phyloP scores from a whole-genome alignment of 2,113 vertebrate species.

The Alosa alosa region DNA sequence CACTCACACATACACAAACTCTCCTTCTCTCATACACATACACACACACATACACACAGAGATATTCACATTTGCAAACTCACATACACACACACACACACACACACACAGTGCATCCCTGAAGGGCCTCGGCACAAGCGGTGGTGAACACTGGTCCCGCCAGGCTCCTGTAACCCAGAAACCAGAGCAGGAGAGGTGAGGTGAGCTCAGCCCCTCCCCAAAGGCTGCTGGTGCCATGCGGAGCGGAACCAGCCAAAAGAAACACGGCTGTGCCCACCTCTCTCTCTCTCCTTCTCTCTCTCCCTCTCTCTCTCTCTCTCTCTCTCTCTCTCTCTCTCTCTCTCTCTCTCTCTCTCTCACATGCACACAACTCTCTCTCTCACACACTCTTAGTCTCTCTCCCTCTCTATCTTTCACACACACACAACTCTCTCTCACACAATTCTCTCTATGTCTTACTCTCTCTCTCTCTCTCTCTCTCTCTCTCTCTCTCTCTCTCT shows the following conservation, averaged over 20 bases:
- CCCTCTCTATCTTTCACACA: neutral
- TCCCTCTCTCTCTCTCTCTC: neutral
- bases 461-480: neutral
- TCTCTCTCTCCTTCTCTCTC: neutral
- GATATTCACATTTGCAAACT: neutral
- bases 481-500: neutral
- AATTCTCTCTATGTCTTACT: neutral
- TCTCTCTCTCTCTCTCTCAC: neutral
- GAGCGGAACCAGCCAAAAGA: conserved; percentile 58
- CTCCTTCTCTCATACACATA: neutral
- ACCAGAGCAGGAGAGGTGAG: conserved; percentile 62
- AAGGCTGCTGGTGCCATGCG: conserved; percentile 49
- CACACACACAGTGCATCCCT: neutral
- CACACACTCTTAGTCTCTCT: conserved; percentile 15
- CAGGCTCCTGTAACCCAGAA: conserved; percentile 61
- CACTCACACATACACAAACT: neutral
- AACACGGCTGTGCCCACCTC: conserved; percentile 18
- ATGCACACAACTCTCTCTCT: neutral
- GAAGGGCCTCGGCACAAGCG: neutral
- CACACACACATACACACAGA: neutral
- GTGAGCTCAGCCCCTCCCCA: conserved; percentile 57
- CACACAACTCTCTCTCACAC: neutral
- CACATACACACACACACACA: neutral
- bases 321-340: neutral
- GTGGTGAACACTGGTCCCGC: conserved; percentile 5